These are phyloP conservation scores for Cerceris ruficornis DNA, from an alignment of 2,888 invertebrate species.

Conservation along the genomic window DNA sequence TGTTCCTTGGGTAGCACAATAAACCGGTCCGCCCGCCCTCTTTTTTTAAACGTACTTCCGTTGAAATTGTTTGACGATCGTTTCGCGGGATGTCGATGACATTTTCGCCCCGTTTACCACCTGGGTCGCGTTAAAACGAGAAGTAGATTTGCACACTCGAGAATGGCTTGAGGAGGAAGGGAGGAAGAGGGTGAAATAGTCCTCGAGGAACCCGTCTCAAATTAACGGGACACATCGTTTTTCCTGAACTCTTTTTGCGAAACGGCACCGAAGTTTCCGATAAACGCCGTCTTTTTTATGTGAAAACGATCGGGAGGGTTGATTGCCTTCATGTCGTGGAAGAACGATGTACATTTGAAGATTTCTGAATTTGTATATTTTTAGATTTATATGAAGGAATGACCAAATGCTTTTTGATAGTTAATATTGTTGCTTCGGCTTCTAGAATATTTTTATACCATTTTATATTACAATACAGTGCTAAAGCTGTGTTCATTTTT, in stretches of 20 bases:
- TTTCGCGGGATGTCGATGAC: slow-evolving; percentile 38
- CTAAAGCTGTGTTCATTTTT: no score
- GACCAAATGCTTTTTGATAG: no score
- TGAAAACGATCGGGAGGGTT: background rate
- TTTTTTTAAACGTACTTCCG: slow-evolving; percentile 19
- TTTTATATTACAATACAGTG: no score
- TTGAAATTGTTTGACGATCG: slow-evolving; percentile 42
- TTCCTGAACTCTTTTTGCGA: background rate
- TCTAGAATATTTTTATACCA: no score
- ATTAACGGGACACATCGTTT: background rate
- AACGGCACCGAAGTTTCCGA: background rate
- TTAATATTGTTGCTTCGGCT: no score
- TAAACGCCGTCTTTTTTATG: background rate
- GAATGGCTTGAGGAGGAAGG: background rate
- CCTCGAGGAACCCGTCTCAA: background rate
- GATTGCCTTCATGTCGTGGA: background rate
- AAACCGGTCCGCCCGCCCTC: slow-evolving; percentile 11
- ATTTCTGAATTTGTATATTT: no score
- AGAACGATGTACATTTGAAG: no score
- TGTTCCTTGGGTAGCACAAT: slow-evolving; percentile 22
- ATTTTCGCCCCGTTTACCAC: slow-evolving; percentile 27
- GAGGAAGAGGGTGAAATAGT: background rate
- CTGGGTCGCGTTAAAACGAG: slow-evolving; percentile 7
- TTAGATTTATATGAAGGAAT: no score
- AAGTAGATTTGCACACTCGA: slow-evolving; percentile 16